Base-by-base conservation (phyloP, 1,140 invertebrate species). In the Drosophila willistoni region DNA sequence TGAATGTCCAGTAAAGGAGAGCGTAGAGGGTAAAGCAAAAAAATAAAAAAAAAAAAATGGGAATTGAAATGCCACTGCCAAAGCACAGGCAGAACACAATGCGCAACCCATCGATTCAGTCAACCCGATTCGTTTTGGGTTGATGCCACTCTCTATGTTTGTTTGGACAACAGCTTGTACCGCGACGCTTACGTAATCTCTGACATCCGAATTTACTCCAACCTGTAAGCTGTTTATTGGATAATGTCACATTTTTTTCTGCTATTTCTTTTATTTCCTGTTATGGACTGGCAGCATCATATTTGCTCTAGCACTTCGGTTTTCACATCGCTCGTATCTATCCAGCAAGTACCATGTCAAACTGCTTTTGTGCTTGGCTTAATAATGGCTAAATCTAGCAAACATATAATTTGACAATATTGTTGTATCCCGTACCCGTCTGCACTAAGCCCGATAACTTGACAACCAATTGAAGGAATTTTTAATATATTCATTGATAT, bases 111-210 rank as follows among this genome's bases (percentile, higher is more conserved):
- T 66, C 41, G 54, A 66, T 54, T 25, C 41, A 39, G 36, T 7
- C 14, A 5, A 7, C 6, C 0, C n/a, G 41, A 14, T 14, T 63
- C 39, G 12, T 56, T 29, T 34, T 34, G 19, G 22, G 51, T 25
- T 6, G 64, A 65, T 36, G 22, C 33, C 19, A 51, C 17, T 10
- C 2, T 22, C 12, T 51, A 9, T 7, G 7, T n/a, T 19, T 51
- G 10, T 51, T 19, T 51, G 41, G 55, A 66, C 72, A 72, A 67
- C 76, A 79, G 82, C 75, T 82, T 82, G 87, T 87, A 80, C 82
- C 79, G 81, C 82, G 82, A 54, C 78, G 78, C 78, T 85, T 85
- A 85, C 81, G 83, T 87, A 86, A 86, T 86, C 64, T 68, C 42
- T 22, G 44, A 12, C 83, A 87, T 66, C 82, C 56, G 64, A 69